phyloP scores from a whole-genome alignment of 2,888 invertebrate species.

The Ophion ellenae region DNA sequence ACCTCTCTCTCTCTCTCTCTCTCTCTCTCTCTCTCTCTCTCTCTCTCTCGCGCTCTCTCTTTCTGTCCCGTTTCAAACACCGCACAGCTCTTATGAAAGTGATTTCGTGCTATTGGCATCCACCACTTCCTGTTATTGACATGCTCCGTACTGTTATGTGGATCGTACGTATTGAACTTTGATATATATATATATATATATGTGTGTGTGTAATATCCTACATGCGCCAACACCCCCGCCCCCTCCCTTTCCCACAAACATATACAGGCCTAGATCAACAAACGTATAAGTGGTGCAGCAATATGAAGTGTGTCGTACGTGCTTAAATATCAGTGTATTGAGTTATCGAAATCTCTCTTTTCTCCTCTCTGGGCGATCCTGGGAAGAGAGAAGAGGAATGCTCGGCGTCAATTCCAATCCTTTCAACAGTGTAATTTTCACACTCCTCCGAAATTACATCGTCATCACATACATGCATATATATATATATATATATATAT shows the following conservation, averaged over 20 bases:
- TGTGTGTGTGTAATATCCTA: not conserved
- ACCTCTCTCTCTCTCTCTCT: slow-evolving; percentile 28
- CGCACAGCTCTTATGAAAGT: slow-evolving; percentile 68
- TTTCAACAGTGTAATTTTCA: slow-evolving; percentile 73
- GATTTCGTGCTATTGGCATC: slow-evolving; percentile 81
- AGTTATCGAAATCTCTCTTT: slow-evolving; percentile 32
- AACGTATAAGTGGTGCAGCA: not conserved
- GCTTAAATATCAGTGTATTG: slow-evolving; percentile 24
- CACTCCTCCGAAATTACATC: slow-evolving; percentile 70
- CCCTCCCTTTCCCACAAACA: not conserved
- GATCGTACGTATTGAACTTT: slow-evolving; percentile 30
- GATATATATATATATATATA: slow-evolving; percentile 11
- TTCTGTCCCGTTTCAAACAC: slow-evolving; percentile 23
- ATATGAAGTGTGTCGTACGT: not conserved
- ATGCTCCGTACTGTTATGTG: slow-evolving; percentile 64
- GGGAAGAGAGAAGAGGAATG: not conserved
- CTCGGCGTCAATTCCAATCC: slow-evolving; percentile 74
- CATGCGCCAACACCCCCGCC: not conserved
- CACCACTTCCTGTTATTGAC: slow-evolving; percentile 80
- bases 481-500: not conserved
- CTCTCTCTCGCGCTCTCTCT: slow-evolving; percentile 31
- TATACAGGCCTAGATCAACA: not conserved
- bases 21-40: slow-evolving; percentile 14
- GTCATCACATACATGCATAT: slow-evolving; percentile 21
- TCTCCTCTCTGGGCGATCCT: slow-evolving; percentile 5